Evolutionary conservation across 35 echinoderm and acorn worm species (phyloP).

Genomic region (Patiria miniata): DNA sequence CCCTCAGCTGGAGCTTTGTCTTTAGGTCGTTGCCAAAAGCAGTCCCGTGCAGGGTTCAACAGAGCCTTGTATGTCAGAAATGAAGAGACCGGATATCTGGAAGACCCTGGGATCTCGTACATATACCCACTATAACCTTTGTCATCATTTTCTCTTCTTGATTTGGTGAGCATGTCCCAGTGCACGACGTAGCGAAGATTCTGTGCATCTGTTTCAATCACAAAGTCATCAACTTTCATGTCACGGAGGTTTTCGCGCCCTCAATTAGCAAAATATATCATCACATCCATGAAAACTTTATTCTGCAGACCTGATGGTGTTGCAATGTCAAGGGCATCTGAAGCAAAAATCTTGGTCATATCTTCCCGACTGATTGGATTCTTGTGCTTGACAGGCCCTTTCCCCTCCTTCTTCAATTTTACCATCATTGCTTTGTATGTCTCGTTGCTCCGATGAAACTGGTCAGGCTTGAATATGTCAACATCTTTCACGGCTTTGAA

Average conservation of each 20-base stretch:
- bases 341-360: constrained; percentile 70
- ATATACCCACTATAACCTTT: constrained; percentile 65
- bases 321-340: constrained; percentile 58
- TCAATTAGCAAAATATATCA: constrained; percentile 70
- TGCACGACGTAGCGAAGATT: constrained; percentile 51
- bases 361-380: constrained; percentile 55
- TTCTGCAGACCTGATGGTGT: constrained; percentile 65
- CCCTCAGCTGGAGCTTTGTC: constrained; percentile 18
- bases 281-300: constrained; percentile 68
- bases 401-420: constrained; percentile 63
- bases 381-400: constrained; percentile 68
- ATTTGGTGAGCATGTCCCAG: constrained; percentile 73
- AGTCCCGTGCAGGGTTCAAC: constrained; percentile 49
- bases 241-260: constrained; percentile 55
- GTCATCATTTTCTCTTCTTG: constrained; percentile 75
- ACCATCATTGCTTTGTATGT: constrained; percentile 65
- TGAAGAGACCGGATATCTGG: constrained; percentile 63
- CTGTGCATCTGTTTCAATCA: constrained; percentile 58
- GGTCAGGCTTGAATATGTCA: constrained; percentile 43
- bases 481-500: constrained; percentile 49
- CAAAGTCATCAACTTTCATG: constrained; percentile 58
- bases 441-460: constrained; percentile 39
- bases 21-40: constrained; percentile 70
- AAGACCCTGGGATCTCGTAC: constrained; percentile 81
- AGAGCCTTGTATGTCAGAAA: constrained; percentile 48